Percentiles rank a stretch among this genome's conserved stretches.
Conservation (phyloP, 2,113 vertebrate genomes). For the Phycodurus eques region DNA sequence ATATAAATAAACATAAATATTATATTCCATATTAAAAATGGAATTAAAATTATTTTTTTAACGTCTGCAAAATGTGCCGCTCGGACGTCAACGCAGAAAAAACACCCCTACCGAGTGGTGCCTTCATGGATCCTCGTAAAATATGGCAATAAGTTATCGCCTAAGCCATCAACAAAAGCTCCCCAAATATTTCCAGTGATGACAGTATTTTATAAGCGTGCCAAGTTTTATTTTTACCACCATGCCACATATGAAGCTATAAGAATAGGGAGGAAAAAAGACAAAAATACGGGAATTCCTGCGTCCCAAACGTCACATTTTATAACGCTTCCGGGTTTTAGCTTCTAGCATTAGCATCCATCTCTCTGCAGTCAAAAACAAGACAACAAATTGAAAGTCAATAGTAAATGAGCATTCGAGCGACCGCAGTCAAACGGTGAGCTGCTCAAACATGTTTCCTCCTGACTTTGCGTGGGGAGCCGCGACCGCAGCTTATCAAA, state of each 20-base stretch:
- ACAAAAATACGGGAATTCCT: fast-evolving
- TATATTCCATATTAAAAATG: not conserved
- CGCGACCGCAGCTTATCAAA: slow-evolving; percentile 3
- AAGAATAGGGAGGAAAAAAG: not conserved
- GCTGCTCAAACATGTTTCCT: not conserved
- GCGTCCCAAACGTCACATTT: not conserved
- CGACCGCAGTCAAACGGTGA: not conserved
- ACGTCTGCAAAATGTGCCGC: not conserved
- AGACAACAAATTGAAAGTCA: not conserved
- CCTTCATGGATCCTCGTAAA: not conserved
- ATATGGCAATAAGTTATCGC: fast-evolving
- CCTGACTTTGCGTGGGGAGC: not conserved
- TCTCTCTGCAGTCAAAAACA: not conserved
- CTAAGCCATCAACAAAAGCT: not conserved
- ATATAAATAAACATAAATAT: not conserved
- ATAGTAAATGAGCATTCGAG: not conserved
- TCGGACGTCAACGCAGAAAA: not conserved
- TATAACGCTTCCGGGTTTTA: not conserved
- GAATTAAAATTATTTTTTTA: not conserved
- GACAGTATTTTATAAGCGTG: not conserved
- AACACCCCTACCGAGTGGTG: not conserved
- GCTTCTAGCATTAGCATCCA: not conserved
- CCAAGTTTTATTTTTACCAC: not conserved
- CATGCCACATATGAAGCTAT: not conserved
- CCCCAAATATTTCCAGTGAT: not conserved